These are phyloP conservation scores for Cyanoderma ruficeps DNA, from an alignment of 2,113 vertebrate species.

Conservation along the genomic window DNA sequence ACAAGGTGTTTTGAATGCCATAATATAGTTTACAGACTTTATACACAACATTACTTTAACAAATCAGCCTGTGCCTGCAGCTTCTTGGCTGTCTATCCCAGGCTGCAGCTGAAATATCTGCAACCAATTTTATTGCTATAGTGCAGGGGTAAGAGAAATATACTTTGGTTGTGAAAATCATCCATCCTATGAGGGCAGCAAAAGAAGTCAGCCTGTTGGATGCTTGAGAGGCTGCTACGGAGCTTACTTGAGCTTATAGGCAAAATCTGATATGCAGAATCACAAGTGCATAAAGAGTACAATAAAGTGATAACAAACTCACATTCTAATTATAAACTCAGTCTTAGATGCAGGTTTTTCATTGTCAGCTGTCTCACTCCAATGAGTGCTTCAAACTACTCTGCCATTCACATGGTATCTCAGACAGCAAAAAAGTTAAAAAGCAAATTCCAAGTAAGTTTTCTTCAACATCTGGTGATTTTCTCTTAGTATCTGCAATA, in stretches of 20 bases:
- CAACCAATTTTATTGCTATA: not conserved
- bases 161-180: not conserved
- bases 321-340: not conserved
- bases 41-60: not conserved
- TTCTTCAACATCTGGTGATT: not conserved
- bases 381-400: not conserved
- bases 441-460: not conserved
- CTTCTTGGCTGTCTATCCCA: not conserved
- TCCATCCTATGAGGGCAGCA: not conserved
- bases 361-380: not conserved
- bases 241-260: not conserved
- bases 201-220: not conserved
- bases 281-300: rapidly evolving
- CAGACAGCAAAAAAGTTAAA: not conserved
- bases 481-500: not conserved
- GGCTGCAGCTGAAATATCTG: not conserved
- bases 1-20: not conserved
- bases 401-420: not conserved
- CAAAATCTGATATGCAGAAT: not conserved
- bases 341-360: not conserved
- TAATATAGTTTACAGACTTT: not conserved
- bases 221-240: not conserved
- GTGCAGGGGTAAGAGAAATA: not conserved
- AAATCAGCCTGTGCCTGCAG: not conserved
- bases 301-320: not conserved